Evolutionary conservation across 2,797 vertebrate species (phyloP), one percentile per base, ranked within the genome.

Genomic region (Rhyacichthys aspro): DNA sequence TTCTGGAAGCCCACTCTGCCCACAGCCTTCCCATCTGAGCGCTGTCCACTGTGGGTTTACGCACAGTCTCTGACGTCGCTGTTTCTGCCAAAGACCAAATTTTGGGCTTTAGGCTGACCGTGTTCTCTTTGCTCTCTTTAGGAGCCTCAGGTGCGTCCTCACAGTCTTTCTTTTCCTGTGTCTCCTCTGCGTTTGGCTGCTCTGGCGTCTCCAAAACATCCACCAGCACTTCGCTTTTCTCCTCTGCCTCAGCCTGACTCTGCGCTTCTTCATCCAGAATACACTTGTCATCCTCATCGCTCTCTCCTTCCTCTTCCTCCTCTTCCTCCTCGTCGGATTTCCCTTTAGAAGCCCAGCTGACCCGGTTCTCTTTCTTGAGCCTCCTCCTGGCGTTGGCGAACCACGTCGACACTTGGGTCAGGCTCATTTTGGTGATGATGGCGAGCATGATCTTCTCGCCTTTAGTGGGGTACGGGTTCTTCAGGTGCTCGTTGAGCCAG

Each of bases 11-110:
- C 92, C 92, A 93, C 34, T 91, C 86, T 0, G 83, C 85, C 93
- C 92, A 94, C 78, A 91, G 89, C 16, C 74, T 88, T 0, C 90
- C 90, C 0, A 87, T 77, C 3, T 43, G 53, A 14, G 39, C 38
- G 53, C 57, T 47, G 15, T 86, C 82, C 66, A 54, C 8, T 1
- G 36, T 16, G 0, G 86, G 77, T 63, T 86, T 92, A 68, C 33
- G 91, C 49, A 59, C 82, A 0, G 76, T 79, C 41, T 91, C 89
- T 1, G 92, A 93, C 5, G 96, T 97, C 47, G 97, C 97, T 0
- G 96, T 98, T 57, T 98, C 97, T 0, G 96, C 97, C 74, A 98
- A 80, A 12, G 97, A 98, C 97, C 97, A 98, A 79, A 98, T 98
- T 86, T 98, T 98, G 50, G 96, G 95, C 70, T 98, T 98, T 50